Conservation (phyloP, 2,888 invertebrate species). For the Drosophila subsilvestris region DNA sequence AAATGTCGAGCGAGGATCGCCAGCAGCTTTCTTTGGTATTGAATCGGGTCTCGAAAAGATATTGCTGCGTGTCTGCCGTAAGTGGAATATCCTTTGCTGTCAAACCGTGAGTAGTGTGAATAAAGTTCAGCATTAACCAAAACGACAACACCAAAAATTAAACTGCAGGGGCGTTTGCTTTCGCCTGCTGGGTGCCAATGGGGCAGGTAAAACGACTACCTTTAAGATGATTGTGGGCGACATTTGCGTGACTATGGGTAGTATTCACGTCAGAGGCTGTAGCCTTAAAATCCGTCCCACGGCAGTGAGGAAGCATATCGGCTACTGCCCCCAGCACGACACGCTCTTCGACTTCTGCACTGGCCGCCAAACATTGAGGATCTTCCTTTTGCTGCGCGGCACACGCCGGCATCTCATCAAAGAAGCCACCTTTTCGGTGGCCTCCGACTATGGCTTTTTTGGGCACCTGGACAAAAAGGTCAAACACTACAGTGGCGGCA, state of each 20-base stretch:
- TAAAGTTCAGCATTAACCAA: neutral
- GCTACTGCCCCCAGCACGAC: slow-evolving; percentile 90
- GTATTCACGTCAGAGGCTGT: slow-evolving; percentile 87
- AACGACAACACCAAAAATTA: neutral
- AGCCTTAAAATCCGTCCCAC: slow-evolving; percentile 85
- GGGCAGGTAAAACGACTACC: slow-evolving; percentile 93
- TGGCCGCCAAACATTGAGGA: slow-evolving; percentile 88
- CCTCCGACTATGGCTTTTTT: slow-evolving; percentile 85
- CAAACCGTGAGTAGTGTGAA: slow-evolving; percentile 50
- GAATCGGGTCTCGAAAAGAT: slow-evolving; percentile 88
- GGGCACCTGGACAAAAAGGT: slow-evolving; percentile 86
- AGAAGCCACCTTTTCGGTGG: slow-evolving; percentile 78
- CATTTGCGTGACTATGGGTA: slow-evolving; percentile 87
- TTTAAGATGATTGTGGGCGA: slow-evolving; percentile 95
- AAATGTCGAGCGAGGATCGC: slow-evolving; percentile 68
- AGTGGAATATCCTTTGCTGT: slow-evolving; percentile 87
- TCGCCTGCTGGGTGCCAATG: slow-evolving; percentile 91
- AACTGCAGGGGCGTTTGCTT: slow-evolving; percentile 88
- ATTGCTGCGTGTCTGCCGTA: slow-evolving; percentile 89
- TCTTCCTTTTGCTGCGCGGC: slow-evolving; percentile 84
- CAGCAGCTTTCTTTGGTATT: slow-evolving; percentile 85
- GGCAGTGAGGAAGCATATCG: slow-evolving; percentile 86
- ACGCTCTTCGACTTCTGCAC: slow-evolving; percentile 88
- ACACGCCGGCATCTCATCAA: slow-evolving; percentile 84
- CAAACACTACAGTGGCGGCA: slow-evolving; percentile 87